These are phyloP conservation scores for Orthonychiurus folsomi DNA, from an alignment of 2,888 invertebrate species.

Conservation along the genomic window DNA sequence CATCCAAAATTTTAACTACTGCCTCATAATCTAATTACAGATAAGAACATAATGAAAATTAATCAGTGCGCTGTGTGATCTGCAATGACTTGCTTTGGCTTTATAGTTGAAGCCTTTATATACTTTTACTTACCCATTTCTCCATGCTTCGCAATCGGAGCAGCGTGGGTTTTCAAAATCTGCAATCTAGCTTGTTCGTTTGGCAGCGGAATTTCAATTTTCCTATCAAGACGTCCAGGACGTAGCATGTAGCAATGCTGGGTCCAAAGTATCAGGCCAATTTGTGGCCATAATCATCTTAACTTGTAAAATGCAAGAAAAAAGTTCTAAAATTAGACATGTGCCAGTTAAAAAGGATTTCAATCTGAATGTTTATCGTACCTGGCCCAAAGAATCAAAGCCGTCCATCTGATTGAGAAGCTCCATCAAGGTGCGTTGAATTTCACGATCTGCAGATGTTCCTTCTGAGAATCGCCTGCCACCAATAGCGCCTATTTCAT, in stretches of 20 bases:
- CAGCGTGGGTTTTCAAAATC: conserved; percentile 3
- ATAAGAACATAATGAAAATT: too few relatives aligned
- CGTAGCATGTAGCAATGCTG: too few relatives aligned
- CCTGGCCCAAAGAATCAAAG: conserved; percentile 5
- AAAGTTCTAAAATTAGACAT: not conserved
- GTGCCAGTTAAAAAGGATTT: too few relatives aligned
- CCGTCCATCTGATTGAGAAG: conserved; percentile 8
- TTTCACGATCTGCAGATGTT: conserved; percentile 3
- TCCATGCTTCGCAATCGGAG: conserved; percentile 2
- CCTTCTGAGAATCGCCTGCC: conserved; percentile 3
- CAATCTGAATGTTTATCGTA: not conserved
- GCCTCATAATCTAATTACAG: too few relatives aligned
- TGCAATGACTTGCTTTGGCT: not conserved
- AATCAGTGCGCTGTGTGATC: not conserved
- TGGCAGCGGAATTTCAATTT: conserved; percentile 3
- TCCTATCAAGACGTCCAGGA: not conserved
- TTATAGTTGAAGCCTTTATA: too few relatives aligned
- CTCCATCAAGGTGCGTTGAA: conserved; percentile 8
- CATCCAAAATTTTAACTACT: too few relatives aligned
- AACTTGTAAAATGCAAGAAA: not conserved
- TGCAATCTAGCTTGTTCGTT: conserved; percentile 1
- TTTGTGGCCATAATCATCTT: conserved; percentile 6
- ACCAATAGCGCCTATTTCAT: conserved; percentile 4
- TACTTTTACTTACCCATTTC: too few relatives aligned
- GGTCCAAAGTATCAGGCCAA: conserved; percentile 5